Percentiles rank a stretch among this genome's conserved stretches.
phyloP scores from a whole-genome alignment of 2,888 invertebrate species.

The Chymomyza fuscimana region DNA sequence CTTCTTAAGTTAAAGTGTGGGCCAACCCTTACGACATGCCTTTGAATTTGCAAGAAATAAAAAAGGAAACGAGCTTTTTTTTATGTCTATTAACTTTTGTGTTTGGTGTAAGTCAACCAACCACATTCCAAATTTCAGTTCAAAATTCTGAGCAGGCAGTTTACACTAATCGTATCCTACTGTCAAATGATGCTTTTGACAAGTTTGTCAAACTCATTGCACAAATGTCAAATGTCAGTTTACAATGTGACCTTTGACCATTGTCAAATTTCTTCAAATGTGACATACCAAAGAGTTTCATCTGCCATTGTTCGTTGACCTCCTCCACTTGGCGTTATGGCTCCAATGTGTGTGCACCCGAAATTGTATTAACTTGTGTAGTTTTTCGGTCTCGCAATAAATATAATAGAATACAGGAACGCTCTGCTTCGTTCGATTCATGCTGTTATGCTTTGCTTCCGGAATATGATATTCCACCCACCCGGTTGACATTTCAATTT shows the following conservation, averaged over 20 bases:
- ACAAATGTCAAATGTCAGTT: neutral
- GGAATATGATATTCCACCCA: slow-evolving; percentile 68
- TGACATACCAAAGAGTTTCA: neutral
- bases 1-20: no score
- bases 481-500: slow-evolving; percentile 75
- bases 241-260: neutral
- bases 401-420: neutral
- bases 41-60: no score
- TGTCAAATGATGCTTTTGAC: neutral
- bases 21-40: no score
- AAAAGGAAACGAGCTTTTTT: no score
- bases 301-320: neutral
- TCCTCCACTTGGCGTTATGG: neutral
- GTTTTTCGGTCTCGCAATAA: neutral
- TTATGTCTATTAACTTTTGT: no score
- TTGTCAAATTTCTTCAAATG: neutral
- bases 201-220: neutral
- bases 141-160: neutral
- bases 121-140: neutral
- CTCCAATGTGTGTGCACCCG: neutral
- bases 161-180: neutral
- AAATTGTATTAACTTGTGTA: neutral
- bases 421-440: slow-evolving; percentile 30
- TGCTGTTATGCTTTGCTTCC: slow-evolving; percentile 56
- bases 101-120: no score